Evolutionary conservation across 1,140 invertebrate species (phyloP), one percentile per base, ranked within the genome.

Genomic region (Aphidius gifuensis): DNA sequence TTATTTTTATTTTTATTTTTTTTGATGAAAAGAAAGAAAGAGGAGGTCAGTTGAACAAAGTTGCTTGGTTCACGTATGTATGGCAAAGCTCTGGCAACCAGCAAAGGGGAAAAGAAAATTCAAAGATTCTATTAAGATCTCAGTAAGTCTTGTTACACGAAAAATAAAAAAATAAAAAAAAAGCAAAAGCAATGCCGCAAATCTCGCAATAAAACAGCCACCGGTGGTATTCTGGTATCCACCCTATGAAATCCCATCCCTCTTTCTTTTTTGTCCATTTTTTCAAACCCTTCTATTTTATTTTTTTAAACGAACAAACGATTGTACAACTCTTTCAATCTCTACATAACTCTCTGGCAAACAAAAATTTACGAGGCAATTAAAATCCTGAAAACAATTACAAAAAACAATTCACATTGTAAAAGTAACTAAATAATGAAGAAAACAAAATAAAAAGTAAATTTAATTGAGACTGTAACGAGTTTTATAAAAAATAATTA

Each of bases 41-140:
- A 58, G 63, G 68, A 49, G 68, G 61, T 70, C 68, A 69, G 69
- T 66, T 67, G 6, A 53, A 53, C 23, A 62, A 58, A 61, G 60
- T 59, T 16, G 16, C 16, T 16, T 62, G 55, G 39, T 32, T 32
- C 23, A 32, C 23, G 23, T 32, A 32, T 32, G 23, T 32, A 32
- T 32, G 23, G 23, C 23, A 32, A 32, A 32, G 23, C 23, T 32
- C 23, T 32, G 23, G 23, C 23, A 32, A 32, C 2, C 4, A 32
- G 2, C 23, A 59, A 60, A 47, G 51, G 39, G 60, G 54, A 60
- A 48, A 51, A 60, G 54, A 62, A 60, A 61, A 60, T 64, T 74
- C 72, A 73, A 65, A 80, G 79, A 81, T 81, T 81, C 79, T 78
- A 81, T 81, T 81, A 81, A 79, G 79, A 80, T 80, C 77, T 79